Conservation (phyloP, 1,140 invertebrate species). For the Pseudomyrmex dendroicus region DNA sequence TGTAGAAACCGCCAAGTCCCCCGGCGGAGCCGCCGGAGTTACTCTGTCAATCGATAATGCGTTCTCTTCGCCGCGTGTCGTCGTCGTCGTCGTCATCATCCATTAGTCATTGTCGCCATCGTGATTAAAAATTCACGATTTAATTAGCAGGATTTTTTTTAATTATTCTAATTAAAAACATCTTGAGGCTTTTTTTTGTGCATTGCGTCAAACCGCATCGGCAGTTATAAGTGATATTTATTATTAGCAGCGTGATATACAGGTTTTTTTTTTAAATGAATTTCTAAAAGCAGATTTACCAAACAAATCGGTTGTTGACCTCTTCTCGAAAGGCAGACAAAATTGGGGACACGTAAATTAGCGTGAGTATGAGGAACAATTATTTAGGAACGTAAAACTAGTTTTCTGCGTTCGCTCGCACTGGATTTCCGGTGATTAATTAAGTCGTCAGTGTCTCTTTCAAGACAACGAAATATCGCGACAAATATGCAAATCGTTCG, state of each 20-base stretch:
- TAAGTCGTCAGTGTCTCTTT: conserved; percentile 21
- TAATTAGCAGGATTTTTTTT: neutral
- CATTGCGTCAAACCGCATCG: too few species aligned
- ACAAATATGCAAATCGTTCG: conserved; percentile 11
- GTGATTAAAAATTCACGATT: neutral
- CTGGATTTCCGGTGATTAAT: conserved; percentile 60
- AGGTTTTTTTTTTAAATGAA: neutral
- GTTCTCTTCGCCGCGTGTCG: neutral
- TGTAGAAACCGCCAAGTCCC: conserved; percentile 46
- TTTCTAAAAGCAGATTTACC: conserved; percentile 9
- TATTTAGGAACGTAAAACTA: conserved; percentile 19
- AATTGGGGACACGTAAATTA: conserved; percentile 24
- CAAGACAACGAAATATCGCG: conserved; percentile 15
- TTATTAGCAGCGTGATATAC: too few species aligned
- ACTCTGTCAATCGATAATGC: conserved; percentile 66
- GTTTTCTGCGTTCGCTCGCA: conserved; percentile 31
- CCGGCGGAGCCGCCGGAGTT: conserved; percentile 34
- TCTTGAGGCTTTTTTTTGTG: too few species aligned
- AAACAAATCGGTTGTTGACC: neutral
- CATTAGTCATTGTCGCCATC: neutral
- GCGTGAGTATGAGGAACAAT: conserved; percentile 49
- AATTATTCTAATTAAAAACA: too few species aligned
- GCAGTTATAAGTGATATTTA: too few species aligned
- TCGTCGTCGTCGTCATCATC: neutral
- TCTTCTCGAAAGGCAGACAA: conserved; percentile 60